phyloP scores from a whole-genome alignment of 1,140 invertebrate species.

The Chironomus tepperi region DNA sequence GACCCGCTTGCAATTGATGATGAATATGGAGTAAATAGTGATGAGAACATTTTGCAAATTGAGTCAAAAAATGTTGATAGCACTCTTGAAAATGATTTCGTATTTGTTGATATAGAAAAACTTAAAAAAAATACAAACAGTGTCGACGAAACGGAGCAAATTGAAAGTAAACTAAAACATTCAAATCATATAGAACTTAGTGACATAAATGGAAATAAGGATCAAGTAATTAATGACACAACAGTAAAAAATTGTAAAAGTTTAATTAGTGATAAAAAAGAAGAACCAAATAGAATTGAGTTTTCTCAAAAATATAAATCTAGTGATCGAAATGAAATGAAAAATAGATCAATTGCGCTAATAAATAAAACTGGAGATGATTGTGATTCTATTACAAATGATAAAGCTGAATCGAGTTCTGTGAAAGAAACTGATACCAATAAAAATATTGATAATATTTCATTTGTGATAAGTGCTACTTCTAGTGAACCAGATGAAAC shows the following conservation, averaged over 20 bases:
- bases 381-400: no score
- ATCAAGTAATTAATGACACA: not conserved
- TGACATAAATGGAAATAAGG: not conserved
- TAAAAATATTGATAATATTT: not conserved
- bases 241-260: not conserved
- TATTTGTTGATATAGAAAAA: not conserved
- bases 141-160: constrained; percentile 10
- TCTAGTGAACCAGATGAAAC: constrained; percentile 3
- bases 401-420: no score
- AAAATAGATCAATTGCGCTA: constrained; percentile 15
- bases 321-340: no score
- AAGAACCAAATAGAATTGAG: no score
- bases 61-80: not conserved
- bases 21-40: constrained; percentile 26
- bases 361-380: not conserved
- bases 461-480: not conserved
- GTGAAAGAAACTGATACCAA: not conserved
- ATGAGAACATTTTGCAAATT: not conserved
- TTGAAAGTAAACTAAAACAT: not conserved
- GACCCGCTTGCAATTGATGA: constrained; percentile 37
- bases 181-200: not conserved
- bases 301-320: no score
- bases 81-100: not conserved
- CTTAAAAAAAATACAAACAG: not conserved
- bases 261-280: no score